Percentiles rank a stretch among this genome's conserved stretches.
Evolutionary conservation across 1,140 invertebrate genomes (phyloP).

Genomic region (Calephelis nemesis): DNA sequence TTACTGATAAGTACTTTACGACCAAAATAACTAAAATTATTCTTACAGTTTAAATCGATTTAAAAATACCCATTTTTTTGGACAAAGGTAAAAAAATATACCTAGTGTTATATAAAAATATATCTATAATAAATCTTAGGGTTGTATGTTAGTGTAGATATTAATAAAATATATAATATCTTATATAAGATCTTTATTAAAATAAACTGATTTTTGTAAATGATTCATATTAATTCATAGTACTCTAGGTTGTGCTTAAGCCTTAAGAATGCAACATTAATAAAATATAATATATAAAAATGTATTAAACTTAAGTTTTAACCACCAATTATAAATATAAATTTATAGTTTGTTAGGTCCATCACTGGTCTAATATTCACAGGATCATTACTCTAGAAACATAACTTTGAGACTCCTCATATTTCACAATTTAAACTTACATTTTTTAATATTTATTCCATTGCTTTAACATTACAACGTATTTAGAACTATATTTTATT

Average conservation of each 20-base stretch:
- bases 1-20: too few relatives aligned
- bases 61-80: too few relatives aligned
- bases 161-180: constrained; percentile 45
- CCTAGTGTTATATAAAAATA: background rate
- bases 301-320: constrained; percentile 12
- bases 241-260: constrained; percentile 58
- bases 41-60: too few relatives aligned
- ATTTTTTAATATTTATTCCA: too few relatives aligned
- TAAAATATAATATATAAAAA: constrained; percentile 27
- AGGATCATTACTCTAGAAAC: background rate
- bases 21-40: too few relatives aligned
- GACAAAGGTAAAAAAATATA: too few relatives aligned
- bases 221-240: constrained; percentile 32
- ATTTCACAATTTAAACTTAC: too few relatives aligned
- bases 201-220: constrained; percentile 31
- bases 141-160: constrained; percentile 67
- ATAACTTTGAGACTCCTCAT: too few relatives aligned
- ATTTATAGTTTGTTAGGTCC: background rate
- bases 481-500: too few relatives aligned
- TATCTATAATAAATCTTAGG: constrained; percentile 1
- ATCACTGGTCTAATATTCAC: background rate
- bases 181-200: constrained; percentile 30
- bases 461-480: too few relatives aligned
- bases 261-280: constrained; percentile 59
- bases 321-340: constrained; percentile 10